Evolutionary conservation across 2,797 vertebrate genomes (phyloP).

Genomic region (Pygocentrus nattereri): DNA sequence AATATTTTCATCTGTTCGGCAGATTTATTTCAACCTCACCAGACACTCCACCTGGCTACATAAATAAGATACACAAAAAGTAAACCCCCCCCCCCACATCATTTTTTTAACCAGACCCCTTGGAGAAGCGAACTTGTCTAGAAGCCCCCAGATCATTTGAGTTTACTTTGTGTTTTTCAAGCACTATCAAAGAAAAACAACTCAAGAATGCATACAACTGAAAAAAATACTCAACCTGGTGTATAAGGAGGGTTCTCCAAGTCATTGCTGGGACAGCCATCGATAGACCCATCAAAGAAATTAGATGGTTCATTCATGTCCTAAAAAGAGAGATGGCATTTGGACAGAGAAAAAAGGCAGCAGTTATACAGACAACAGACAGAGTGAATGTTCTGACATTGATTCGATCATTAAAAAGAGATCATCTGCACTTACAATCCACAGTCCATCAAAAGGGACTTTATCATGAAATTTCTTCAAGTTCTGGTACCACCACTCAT

Average conservation of each 20-base stretch:
- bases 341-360: neutral
- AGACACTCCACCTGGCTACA: too few relatives aligned
- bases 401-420: neutral
- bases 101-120: too few relatives aligned
- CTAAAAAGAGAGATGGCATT: conserved; percentile 64
- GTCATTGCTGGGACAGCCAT: conserved; percentile 80
- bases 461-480: conserved; percentile 80
- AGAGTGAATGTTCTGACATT: neutral
- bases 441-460: conserved; percentile 87
- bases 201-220: neutral
- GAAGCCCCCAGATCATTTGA: too few relatives aligned
- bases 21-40: too few relatives aligned
- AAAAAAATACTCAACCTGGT: conserved; percentile 69
- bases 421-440: conserved; percentile 84
- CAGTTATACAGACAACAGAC: neutral
- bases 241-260: conserved; percentile 86
- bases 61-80: too few relatives aligned
- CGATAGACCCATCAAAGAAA: conserved; percentile 86
- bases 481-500: conserved; percentile 91
- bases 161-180: too few relatives aligned
- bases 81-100: too few relatives aligned
- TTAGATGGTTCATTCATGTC: conserved; percentile 94
- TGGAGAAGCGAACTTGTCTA: too few relatives aligned
- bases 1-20: too few relatives aligned
- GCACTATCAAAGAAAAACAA: neutral